Percentiles rank a stretch among this genome's conserved stretches.
These are phyloP conservation scores for Peromyscus eremicus DNA, from an alignment of 2,797 vertebrate genomes.

Conservation along the genomic window DNA sequence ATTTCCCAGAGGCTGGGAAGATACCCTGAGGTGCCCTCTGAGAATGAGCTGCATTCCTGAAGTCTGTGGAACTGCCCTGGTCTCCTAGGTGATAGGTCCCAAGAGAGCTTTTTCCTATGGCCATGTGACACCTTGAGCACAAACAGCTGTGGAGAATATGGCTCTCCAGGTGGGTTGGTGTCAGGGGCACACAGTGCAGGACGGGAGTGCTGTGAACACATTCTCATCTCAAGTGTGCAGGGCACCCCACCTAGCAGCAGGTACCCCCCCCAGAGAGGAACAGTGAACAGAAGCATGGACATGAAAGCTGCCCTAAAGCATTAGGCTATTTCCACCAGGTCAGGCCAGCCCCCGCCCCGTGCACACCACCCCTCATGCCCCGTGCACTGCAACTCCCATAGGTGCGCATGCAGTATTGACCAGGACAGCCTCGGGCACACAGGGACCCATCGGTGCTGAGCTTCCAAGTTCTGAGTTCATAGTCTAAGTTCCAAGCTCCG, in stretches of 20 bases:
- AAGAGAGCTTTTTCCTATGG: neutral
- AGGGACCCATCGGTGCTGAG: neutral
- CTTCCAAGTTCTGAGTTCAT: neutral
- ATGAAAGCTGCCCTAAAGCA: accelerated
- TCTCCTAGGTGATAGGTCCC: neutral
- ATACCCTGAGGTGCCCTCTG: neutral
- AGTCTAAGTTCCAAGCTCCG: neutral
- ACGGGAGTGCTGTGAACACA: neutral
- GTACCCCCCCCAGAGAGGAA: too few species aligned
- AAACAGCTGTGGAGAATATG: accelerated
- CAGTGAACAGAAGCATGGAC: neutral
- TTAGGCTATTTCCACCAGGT: neutral
- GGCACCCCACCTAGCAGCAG: neutral
- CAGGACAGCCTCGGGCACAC: neutral
- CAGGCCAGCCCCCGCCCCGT: too few species aligned
- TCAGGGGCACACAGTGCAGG: accelerated
- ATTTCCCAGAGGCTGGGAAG: neutral
- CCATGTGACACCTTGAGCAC: neutral
- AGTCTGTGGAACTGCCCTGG: neutral
- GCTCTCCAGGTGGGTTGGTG: neutral
- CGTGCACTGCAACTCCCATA: neutral
- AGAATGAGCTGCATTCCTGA: neutral
- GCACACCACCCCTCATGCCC: too few species aligned
- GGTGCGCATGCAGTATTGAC: neutral
- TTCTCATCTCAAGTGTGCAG: accelerated